These are phyloP conservation scores for Halictus rubicundus DNA, from an alignment of 1,140 invertebrate species.

Conservation along the genomic window DNA sequence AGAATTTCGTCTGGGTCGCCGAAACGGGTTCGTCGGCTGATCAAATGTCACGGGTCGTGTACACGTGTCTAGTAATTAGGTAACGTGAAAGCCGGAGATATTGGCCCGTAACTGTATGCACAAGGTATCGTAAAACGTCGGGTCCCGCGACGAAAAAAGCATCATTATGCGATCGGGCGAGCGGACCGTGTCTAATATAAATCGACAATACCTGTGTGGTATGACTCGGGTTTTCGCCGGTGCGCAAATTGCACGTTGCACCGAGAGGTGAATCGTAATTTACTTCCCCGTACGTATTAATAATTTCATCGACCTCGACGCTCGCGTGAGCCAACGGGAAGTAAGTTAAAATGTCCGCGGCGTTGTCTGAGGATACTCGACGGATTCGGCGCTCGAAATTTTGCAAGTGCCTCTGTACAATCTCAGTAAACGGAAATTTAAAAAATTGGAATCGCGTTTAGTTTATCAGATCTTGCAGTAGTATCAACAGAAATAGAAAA, in stretches of 20 bases:
- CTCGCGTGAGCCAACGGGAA: not conserved
- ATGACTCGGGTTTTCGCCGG: not conserved
- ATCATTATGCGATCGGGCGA: not conserved
- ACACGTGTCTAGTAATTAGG: slow-evolving; percentile 24
- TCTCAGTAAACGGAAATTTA: too few relatives aligned
- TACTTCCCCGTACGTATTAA: slow-evolving; percentile 6
- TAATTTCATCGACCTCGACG: not conserved
- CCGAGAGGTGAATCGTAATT: not conserved
- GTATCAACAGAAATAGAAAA: too few relatives aligned
- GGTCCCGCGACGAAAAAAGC: not conserved
- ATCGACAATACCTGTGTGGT: not conserved
- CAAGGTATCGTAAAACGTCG: not conserved
- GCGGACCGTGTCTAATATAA: not conserved
- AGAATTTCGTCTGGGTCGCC: not conserved
- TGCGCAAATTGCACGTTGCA: not conserved
- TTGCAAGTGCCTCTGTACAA: too few relatives aligned
- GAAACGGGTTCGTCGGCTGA: slow-evolving; percentile 18
- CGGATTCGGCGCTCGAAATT: not conserved
- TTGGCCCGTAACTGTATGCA: not conserved
- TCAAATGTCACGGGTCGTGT: slow-evolving; percentile 30
- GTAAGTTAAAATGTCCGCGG: slow-evolving; percentile 18
- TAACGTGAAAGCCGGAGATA: slow-evolving; percentile 28
- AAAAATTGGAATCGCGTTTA: too few relatives aligned
- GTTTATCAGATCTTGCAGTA: too few relatives aligned
- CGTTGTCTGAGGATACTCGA: too few relatives aligned